phyloP scores from a whole-genome alignment of 2,113 vertebrate genomes.

The Centropristis striata region DNA sequence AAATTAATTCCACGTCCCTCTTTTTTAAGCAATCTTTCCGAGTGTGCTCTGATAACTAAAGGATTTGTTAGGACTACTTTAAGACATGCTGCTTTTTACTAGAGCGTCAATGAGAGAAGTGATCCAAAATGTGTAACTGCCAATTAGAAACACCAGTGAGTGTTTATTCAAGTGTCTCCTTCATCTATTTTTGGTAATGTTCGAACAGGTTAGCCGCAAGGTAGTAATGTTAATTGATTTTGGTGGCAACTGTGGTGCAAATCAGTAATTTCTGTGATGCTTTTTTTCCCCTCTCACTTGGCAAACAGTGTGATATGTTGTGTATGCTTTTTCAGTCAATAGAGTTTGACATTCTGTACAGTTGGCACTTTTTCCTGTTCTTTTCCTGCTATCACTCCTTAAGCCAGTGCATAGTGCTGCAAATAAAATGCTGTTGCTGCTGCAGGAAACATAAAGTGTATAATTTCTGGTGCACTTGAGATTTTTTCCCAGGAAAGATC shows the following conservation, averaged over 20 bases:
- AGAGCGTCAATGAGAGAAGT: not conserved
- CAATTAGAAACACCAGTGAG: not conserved
- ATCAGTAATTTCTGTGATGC: not conserved
- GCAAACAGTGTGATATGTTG: not conserved
- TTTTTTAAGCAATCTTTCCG: not conserved
- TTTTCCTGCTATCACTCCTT: not conserved
- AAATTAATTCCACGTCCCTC: not conserved
- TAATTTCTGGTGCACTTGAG: not conserved
- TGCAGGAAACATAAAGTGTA: not conserved
- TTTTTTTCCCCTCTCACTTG: not conserved
- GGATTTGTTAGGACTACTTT: not conserved
- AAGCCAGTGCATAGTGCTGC: not conserved
- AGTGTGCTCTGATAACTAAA: not conserved
- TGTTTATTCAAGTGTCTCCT: not conserved
- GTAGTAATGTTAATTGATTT: not conserved
- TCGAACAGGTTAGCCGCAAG: not conserved
- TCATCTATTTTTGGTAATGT: constrained; percentile 1
- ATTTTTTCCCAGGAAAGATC: not conserved
- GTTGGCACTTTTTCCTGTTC: not conserved
- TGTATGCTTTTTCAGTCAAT: not conserved
- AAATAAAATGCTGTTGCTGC: not conserved
- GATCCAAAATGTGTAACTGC: not conserved
- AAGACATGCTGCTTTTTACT: too few relatives aligned
- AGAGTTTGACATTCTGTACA: not conserved
- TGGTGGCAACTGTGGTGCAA: not conserved